Evolutionary conservation across 2,888 invertebrate genomes (phyloP).

Genomic region (Ischnus inquisitorius): DNA sequence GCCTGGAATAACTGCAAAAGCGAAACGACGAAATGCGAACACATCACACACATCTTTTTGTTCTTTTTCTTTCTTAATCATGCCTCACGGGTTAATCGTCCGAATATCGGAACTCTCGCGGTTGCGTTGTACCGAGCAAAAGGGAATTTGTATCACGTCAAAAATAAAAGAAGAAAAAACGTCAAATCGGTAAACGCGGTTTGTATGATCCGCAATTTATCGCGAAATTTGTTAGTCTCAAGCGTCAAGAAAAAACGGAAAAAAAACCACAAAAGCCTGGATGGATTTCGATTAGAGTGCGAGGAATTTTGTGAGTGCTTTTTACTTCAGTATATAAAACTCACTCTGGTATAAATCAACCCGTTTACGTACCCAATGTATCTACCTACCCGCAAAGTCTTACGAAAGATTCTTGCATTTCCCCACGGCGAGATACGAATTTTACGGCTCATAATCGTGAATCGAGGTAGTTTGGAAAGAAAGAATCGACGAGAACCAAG

Average conservation of each 20-base stretch:
- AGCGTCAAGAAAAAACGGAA: conserved; percentile 31
- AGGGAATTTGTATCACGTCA: conserved; percentile 14
- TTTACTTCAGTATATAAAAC: conserved; percentile 27
- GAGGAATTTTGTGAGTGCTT: conserved; percentile 38
- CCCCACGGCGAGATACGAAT: conserved; percentile 50
- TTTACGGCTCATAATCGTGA: conserved; percentile 25
- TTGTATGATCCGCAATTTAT: conserved; percentile 19
- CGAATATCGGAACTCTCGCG: conserved; percentile 38
- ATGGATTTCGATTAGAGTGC: conserved; percentile 50
- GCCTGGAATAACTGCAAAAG: conserved; percentile 93
- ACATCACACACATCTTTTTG: conserved; percentile 52
- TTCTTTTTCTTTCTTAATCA: conserved; percentile 19
- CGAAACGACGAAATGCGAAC: conserved; percentile 67
- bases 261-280: conserved; percentile 46
- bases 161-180: conserved; percentile 29
- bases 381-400: conserved; percentile 77
- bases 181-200: conserved; percentile 9
- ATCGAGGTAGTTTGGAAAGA: conserved; percentile 59
- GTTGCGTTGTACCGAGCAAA: conserved; percentile 1
- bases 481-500: neutral
- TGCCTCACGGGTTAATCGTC: conserved; percentile 50
- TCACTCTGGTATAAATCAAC: conserved; percentile 57
- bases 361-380: conserved; percentile 76
- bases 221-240: conserved; percentile 58
- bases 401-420: conserved; percentile 69